Percentiles rank a stretch among this genome's conserved stretches.
Conservation (phyloP, 2,888 invertebrate genomes). For the Oxycera nigricornis region DNA sequence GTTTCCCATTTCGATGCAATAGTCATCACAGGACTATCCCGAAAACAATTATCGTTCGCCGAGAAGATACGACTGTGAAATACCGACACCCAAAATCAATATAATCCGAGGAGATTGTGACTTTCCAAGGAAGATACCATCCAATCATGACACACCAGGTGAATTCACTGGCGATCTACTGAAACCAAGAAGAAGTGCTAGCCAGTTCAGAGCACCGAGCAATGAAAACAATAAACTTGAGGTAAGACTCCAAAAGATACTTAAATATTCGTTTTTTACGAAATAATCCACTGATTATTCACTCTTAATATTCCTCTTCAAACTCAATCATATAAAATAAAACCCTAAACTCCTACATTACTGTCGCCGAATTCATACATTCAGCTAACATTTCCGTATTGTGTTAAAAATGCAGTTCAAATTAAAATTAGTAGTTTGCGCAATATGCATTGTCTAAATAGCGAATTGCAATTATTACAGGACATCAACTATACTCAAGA, state of each 20-base stretch:
- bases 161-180: neutral
- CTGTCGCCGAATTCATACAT: no score
- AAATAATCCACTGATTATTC: no score
- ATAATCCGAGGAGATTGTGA: neutral
- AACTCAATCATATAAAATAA: no score
- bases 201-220: constrained; percentile 23
- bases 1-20: no score
- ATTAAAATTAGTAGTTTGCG: no score
- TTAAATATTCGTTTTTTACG: no score
- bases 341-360: no score
- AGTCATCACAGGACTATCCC: neutral
- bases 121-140: neutral
- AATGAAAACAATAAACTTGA: neutral
- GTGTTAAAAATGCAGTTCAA: no score
- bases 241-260: no score
- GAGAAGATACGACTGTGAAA: neutral
- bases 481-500: neutral
- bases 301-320: no score
- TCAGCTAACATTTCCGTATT: no score
- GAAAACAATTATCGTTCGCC: neutral
- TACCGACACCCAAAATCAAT: neutral
- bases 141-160: neutral
- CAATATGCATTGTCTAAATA: no score
- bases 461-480: neutral
- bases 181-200: constrained; percentile 12